Conservation (phyloP, 35 echinoderm and acorn worm genomes). For the Ophioderma brevispina region DNA sequence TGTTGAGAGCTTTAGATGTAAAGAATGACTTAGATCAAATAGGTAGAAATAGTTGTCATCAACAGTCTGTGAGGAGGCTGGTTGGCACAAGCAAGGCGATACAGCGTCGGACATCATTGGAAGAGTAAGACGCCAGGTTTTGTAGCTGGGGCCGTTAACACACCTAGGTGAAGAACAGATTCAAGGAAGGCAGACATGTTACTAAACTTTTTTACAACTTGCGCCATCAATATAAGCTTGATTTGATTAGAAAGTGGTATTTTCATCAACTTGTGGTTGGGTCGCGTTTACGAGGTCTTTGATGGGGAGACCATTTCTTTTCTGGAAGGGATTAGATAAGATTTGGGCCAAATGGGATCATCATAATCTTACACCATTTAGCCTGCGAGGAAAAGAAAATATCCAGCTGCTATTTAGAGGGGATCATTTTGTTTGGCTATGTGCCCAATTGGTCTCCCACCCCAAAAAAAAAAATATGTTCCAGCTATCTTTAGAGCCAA, state of each 20-base stretch:
- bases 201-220: neutral
- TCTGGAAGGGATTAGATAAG: neutral
- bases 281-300: neutral
- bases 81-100: conserved; percentile 88
- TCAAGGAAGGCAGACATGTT: too few relatives aligned
- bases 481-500: too few relatives aligned
- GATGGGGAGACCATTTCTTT: neutral
- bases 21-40: conserved; percentile 99
- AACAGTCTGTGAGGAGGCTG: conserved; percentile 85
- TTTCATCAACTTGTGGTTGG: neutral
- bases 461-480: too few relatives aligned
- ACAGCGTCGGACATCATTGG: conserved; percentile 95
- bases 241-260: neutral
- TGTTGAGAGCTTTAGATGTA: conserved; percentile 98
- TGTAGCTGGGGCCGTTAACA: conserved; percentile 99
- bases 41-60: conserved; percentile 99
- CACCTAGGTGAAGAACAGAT: conserved; percentile 38
- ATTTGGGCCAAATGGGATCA: too few relatives aligned
- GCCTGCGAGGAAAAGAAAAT: too few relatives aligned
- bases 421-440: too few relatives aligned
- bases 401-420: too few relatives aligned
- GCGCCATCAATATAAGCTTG: neutral
- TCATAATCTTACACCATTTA: too few relatives aligned
- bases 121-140: conserved; percentile 79
- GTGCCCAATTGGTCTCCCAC: too few relatives aligned